Base-by-base conservation (phyloP, 1,140 invertebrate species). In the Zaprionus ghesquierei region DNA sequence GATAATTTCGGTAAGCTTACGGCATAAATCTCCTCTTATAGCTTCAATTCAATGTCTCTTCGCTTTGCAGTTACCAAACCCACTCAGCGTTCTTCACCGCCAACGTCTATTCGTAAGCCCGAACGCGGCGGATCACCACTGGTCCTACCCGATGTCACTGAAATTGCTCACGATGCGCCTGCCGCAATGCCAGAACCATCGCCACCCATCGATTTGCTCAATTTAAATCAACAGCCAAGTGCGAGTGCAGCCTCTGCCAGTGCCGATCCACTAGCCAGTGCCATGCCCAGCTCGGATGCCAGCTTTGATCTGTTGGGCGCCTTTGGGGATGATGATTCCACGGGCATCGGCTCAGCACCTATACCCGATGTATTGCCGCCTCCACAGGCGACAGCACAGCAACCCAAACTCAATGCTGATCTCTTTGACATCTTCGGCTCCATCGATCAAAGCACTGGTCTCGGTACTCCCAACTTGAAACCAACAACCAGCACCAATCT, bases 1-100 rank as follows among this genome's bases (percentile, higher is more conserved):
- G 96, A 97, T 73, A 96, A 96, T 79, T 97, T 97, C 90, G 94
- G 95, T 94, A 74, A 49, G 49, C 4, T 2, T 0, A 0, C 46
- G 2, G 10, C 5, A 53, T 18, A 0, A 23, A 38, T 27, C 8
- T 13, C 9, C 5, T 23, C 23, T 22, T 18, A 0, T 8, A 35
- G 3, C 6, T 6, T 44, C 4, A 6, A 5, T 3, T 23, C 0
- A 27, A 8, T 29, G 20, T 22, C 0, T 23, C 25, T 3, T 49
- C 33, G 44, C 22, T 38, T 70, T 90, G 4, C 25, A 92, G 91
- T 92, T 0, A 86, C 91, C 23, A 92, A 92, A 55, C 91, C 91
- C 49, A 90, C 15, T 20, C 41, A 41, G 9, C 59, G 55, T n/a
- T 29, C 75, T 27, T 69, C 72, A 18, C 49, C 79, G 18, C 27